These are phyloP conservation scores for Anhinga anhinga DNA, from an alignment of 2,113 vertebrate genomes.

Conservation along the genomic window DNA sequence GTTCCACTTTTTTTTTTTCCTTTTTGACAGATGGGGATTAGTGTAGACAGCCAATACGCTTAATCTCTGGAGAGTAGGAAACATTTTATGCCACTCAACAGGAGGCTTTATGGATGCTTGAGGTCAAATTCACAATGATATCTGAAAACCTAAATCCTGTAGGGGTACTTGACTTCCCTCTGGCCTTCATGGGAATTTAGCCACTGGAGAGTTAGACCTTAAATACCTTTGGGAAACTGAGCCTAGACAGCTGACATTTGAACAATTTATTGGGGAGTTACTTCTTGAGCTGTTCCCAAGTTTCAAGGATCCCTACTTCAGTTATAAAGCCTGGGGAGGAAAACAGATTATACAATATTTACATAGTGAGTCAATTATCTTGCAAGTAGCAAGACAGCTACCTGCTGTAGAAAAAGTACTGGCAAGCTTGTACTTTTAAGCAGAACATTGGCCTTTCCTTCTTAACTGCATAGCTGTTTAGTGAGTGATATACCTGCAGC, in stretches of 20 bases:
- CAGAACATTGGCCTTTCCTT: background rate
- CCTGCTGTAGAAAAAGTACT: background rate
- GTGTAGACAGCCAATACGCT: background rate
- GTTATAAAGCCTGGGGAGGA: background rate
- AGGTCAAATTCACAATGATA: conserved; percentile 21
- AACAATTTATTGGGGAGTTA: background rate
- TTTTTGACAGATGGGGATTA: conserved; percentile 8
- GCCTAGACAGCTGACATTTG: background rate
- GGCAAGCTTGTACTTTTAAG: background rate
- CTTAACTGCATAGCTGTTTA: background rate
- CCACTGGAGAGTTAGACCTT: background rate
- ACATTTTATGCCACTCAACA: conserved; percentile 30
- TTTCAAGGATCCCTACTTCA: background rate
- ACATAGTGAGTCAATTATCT: background rate
- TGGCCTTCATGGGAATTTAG: background rate
- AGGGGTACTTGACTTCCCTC: background rate
- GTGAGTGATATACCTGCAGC: background rate
- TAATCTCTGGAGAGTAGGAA: conserved; percentile 16
- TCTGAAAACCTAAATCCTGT: background rate
- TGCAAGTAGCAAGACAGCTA: background rate
- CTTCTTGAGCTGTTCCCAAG: background rate
- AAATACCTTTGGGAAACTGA: background rate
- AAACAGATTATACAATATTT: background rate
- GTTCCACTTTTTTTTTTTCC: background rate
- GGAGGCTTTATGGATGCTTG: background rate